Base-by-base conservation (phyloP, 2,888 invertebrate species). In the Perithous albicinctus region DNA sequence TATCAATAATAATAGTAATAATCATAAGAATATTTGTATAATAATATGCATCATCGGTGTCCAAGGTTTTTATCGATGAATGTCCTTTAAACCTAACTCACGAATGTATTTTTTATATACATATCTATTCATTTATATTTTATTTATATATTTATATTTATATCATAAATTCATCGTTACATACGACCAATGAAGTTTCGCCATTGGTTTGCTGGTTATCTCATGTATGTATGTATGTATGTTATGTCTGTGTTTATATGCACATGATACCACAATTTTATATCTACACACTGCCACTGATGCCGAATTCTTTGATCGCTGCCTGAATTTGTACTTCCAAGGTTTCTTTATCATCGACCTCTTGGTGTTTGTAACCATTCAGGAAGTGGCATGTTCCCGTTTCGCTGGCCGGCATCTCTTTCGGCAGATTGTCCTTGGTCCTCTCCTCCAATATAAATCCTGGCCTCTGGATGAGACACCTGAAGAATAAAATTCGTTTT, bases 381-480 rank as follows among this genome's bases (percentile, higher is more conserved):
- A 98, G 94, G 93, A 98, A 98, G 93, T 98, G 95, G 91, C 98
- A 98, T 41, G 97, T 97, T 85, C 97, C 97, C 56, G 95, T 94
- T 76, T 96, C 95, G 89, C 96, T 95, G 87, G 95, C 94, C 56
- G 97, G 96, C 93, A 97, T 97, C 88, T 97, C 97, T 92, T 96
- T 96, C 8, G 98, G 98, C 86, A 98, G 94, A 93, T 96, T 97
- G 77, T 95, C 95, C 54, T 95, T 95, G 88, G 96, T 95, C 85
- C 98, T 95, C 12, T 96, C 94, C 89, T 96, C 96, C 93, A 97
- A 95, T 84, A 94, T 93, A 90, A 97, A 98, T 75, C 97, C 97
- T 54, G 96, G 95, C 88, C 95, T 95, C 92, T 96, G 95, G 87
- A 94, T 94, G 87, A 98, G 94, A 94, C 96, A 96, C 90, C 98